Base-by-base conservation (phyloP, 2,113 vertebrate species). In the Noturus placidus region DNA sequence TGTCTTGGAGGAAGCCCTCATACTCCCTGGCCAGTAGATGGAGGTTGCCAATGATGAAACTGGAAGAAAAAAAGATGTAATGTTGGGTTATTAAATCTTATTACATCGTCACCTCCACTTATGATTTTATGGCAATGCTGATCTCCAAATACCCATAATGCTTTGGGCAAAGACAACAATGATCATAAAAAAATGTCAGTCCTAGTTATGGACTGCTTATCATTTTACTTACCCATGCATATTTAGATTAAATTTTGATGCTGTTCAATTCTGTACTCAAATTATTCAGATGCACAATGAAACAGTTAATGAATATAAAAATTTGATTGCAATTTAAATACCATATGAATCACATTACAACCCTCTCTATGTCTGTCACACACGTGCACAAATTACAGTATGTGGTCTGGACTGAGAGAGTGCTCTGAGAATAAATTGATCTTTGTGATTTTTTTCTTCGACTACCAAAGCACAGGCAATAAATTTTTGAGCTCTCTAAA, bases 261-360 rank as follows among this genome's bases (percentile, higher is more conserved):
- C 19, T 42, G 20, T 35, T 59, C 7, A 11, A 61, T 61, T 59
- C 20, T 59, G 5, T 15, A 63, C 57, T 61, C 5, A 56, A 22
- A 42, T 30, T 14, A 79, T 52, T 30, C 81, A 59, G 72, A 52
- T 22, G 27, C 65, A 90, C 90, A 77, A 81, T 70, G 87, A 85
- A 76, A 82, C 35, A 93, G 82, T 81, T 88, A 80, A 87, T 91
- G 83, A 84, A 89, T 89, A 82, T 87, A 77, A 79, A 87, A 92
- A 91, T 90, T 6, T 82, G 9, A 59, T 61, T 61, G 30, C 27
- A 82, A 94, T 92, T 90, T 89, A 79, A 92, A 90, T 85, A 72
- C 72, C 63, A 90, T 85, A 85, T 91, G 90, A 93, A 94, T 93
- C 92, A 88, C 81, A 82, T 46, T 27, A 61, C 42, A 77, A 11